These are phyloP conservation scores for Hofmannophila pseudospretella DNA, from an alignment of 2,888 invertebrate genomes.

Conservation along the genomic window DNA sequence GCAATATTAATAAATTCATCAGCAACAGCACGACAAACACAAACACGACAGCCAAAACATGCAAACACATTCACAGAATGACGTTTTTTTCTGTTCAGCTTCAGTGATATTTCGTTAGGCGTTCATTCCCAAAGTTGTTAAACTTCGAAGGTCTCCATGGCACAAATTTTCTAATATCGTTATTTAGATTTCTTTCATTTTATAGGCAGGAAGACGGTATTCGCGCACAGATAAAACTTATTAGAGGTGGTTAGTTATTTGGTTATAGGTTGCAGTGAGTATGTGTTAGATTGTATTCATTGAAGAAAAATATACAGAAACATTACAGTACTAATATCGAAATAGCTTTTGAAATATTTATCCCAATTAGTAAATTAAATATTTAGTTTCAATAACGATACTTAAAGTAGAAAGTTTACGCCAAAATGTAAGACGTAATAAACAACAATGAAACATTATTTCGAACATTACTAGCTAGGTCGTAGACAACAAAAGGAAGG, in stretches of 20 bases:
- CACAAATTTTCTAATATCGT: slow-evolving; percentile 39
- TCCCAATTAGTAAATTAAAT: not conserved
- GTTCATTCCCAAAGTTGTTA: slow-evolving; percentile 65
- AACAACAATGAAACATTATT: slow-evolving; percentile 32
- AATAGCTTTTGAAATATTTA: not conserved
- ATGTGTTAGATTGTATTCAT: slow-evolving; percentile 32
- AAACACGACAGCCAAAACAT: slow-evolving; percentile 52
- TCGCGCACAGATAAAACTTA: slow-evolving; percentile 44
- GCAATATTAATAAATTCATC: slow-evolving; percentile 1
- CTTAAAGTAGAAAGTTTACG: slow-evolving; percentile 49
- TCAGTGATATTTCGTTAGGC: slow-evolving; percentile 62
- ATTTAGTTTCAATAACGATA: not conserved
- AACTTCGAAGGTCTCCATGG: slow-evolving; percentile 49
- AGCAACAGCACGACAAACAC: slow-evolving; percentile 12
- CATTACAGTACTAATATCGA: too few relatives aligned
- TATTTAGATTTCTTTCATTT: slow-evolving; percentile 35
- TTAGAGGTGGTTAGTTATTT: slow-evolving; percentile 30
- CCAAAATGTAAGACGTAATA: slow-evolving; percentile 71
- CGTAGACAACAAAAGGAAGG: not conserved
- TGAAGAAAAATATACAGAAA: not conserved
- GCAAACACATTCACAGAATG: slow-evolving; percentile 68
- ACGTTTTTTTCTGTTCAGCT: slow-evolving; percentile 50
- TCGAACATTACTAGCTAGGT: not conserved
- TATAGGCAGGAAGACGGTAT: slow-evolving; percentile 75
- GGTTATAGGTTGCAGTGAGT: slow-evolving; percentile 18